Conservation (phyloP, 2,797 vertebrate species). For the Periparus ater region DNA sequence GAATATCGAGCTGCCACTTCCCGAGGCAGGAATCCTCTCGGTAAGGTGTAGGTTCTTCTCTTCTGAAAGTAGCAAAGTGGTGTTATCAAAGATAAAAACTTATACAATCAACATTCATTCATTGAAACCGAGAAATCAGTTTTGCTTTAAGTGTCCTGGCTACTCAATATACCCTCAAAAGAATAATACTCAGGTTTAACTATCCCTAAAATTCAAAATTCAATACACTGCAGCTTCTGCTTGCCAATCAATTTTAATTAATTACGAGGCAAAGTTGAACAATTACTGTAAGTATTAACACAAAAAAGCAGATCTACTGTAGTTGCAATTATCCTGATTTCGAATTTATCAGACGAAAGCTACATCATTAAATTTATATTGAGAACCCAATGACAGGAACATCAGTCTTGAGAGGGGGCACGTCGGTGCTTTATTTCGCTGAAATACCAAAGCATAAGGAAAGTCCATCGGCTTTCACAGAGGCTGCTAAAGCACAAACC, state of each 20-base stretch:
- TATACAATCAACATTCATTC: no score
- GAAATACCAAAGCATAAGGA: fast-evolving
- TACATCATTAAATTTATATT: fast-evolving
- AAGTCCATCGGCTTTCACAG: fast-evolving
- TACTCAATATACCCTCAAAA: not conserved
- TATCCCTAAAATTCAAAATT: fast-evolving
- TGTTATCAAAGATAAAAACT: not conserved
- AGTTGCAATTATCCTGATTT: not conserved
- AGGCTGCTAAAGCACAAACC: fast-evolving
- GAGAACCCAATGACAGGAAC: not conserved
- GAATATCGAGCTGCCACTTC: not conserved
- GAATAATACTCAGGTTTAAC: not conserved
- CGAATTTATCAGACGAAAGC: fast-evolving
- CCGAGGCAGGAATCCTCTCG: fast-evolving
- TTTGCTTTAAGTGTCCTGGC: not conserved
- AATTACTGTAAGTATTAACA: fast-evolving
- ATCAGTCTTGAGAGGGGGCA: not conserved
- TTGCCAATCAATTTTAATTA: not conserved
- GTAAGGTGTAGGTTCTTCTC: not conserved
- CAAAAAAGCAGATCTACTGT: fast-evolving
- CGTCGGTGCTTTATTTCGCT: not conserved
- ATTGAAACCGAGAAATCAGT: not conserved
- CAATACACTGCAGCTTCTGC: not conserved
- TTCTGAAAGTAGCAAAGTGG: fast-evolving
- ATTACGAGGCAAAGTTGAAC: fast-evolving